Base-by-base conservation (phyloP, 2,888 invertebrate genomes). In the Leptinotarsa haldemani region DNA sequence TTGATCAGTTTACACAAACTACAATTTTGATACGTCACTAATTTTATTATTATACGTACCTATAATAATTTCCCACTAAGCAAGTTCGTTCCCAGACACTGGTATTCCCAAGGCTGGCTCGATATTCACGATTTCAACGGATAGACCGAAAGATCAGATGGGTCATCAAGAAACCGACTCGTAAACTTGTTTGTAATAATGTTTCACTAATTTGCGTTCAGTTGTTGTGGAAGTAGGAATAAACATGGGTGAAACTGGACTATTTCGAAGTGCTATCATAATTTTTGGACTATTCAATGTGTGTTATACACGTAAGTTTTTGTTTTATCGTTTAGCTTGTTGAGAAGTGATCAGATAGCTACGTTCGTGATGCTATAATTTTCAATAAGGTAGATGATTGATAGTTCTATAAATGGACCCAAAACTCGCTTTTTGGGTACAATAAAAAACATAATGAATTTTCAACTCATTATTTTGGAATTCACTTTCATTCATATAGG, bases 61-160 rank as follows among this genome's bases (percentile, higher is more conserved):
- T 56, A 22, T 22, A 63, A 65, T 70, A 67, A 64, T 74, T 74
- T 74, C 74, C 74, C 50, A 67, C 61, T 64, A 72, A 66, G 61
- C 61, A 67, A 66, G 40, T 71, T 52, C 40, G 66, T 65, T 20
- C n/a, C 50, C 63, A 68, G 67, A 52, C 61, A n/a, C 69, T 67
- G 82, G 81, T 78, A 80, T 81, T 82, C 79, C 81, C 83, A 83
- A 83, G 83, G 83, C 80, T 81, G 82, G 72, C 79, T 70, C 75
- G 75, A 77, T 74, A 75, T 58, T 67, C 74, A 72, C 56, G 68
- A 68, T 56, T 40, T 22, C 30, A 53, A 18, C 67, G 61, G 73
- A 74, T 69, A 64, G 74, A 75, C 75, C 64, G 70, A 77, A 74
- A 76, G 75, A 80, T 80, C 79, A 78, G 77, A 81, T 80, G 80